These are phyloP conservation scores for Ctenoplectra terminalis DNA, from an alignment of 1,140 invertebrate genomes.

Conservation along the genomic window DNA sequence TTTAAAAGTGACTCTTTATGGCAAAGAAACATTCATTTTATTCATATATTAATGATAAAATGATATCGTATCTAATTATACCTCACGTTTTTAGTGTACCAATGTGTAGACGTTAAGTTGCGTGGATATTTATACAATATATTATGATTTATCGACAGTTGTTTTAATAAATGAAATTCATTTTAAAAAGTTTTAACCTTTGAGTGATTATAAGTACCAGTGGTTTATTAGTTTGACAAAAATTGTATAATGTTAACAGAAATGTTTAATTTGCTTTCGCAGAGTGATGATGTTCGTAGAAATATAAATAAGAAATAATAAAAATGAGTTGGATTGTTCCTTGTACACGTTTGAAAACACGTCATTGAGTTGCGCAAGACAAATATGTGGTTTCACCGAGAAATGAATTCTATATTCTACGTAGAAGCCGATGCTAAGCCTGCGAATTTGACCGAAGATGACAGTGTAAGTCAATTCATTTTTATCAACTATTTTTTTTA, in stretches of 20 bases:
- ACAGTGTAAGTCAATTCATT: slow-evolving; percentile 60
- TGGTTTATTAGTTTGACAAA: neutral
- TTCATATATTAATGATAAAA: neutral
- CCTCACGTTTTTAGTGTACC: neutral
- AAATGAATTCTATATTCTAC: slow-evolving; percentile 74
- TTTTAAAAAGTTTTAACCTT: neutral
- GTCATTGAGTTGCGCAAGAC: slow-evolving; percentile 7
- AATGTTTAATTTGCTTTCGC: neutral
- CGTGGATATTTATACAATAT: no score
- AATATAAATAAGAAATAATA: neutral
- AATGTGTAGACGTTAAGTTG: no score
- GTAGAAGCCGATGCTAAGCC: slow-evolving; percentile 71
- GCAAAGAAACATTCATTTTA: no score
- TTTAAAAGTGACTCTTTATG: neutral
- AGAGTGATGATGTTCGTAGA: neutral
- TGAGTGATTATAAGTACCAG: neutral
- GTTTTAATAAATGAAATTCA: neutral
- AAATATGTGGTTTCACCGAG: slow-evolving; percentile 72
- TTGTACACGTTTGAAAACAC: neutral
- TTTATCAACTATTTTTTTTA: neutral
- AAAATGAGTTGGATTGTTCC: neutral
- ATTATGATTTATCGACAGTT: no score
- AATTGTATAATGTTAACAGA: neutral
- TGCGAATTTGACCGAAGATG: slow-evolving; percentile 45
- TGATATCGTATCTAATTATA: neutral